phyloP scores from a whole-genome alignment of 2,797 vertebrate genomes.

The Chiloscyllium punctatum region DNA sequence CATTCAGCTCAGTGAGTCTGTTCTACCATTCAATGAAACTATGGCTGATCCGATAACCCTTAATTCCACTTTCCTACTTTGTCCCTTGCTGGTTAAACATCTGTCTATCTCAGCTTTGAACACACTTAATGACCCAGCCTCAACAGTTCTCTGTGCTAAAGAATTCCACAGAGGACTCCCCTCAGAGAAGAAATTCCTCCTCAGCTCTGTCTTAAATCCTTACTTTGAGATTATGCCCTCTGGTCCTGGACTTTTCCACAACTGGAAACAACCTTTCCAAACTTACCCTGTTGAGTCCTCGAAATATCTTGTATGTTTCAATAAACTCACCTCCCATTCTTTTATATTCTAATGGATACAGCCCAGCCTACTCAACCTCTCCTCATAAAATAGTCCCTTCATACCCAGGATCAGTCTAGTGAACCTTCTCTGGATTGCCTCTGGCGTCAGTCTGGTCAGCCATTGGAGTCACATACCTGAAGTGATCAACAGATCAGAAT shows the following conservation, averaged over 20 bases:
- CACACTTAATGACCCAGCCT: neutral
- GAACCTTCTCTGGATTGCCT: no score
- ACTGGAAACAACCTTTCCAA: neutral
- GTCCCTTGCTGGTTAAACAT: neutral
- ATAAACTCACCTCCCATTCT: neutral
- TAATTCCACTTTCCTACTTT: neutral
- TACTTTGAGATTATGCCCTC: neutral
- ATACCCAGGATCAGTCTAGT: no score
- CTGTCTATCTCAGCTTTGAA: neutral
- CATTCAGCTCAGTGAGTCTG: neutral
- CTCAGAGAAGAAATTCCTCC: neutral
- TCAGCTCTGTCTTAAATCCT: neutral
- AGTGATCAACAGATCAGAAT: no score
- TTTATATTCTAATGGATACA: neutral
- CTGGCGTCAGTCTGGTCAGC: no score
- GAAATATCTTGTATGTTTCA: neutral
- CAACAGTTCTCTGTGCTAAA: neutral
- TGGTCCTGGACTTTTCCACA: neutral
- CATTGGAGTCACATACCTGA: no score
- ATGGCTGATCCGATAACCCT: neutral
- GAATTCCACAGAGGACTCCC: neutral
- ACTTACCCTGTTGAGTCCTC: neutral
- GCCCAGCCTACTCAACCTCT: no score
- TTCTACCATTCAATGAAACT: neutral
- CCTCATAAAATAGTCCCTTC: no score